Percentiles rank a stretch among this genome's conserved stretches.
Evolutionary conservation across 1,140 invertebrate species (phyloP).

Genomic region (Nymphalis io): DNA sequence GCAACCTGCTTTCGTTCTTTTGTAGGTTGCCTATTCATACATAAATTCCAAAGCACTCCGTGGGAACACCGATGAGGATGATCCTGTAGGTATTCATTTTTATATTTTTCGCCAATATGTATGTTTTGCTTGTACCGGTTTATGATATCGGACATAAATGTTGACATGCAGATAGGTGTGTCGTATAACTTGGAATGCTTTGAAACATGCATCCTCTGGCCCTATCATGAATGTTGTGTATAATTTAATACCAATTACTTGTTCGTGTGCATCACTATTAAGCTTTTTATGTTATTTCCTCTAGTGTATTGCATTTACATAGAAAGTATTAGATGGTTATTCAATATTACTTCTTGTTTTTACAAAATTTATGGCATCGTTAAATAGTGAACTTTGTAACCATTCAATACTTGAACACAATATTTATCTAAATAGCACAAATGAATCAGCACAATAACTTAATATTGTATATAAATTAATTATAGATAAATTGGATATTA

Average conservation of each 20-base stretch:
- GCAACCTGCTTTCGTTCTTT: slow-evolving; percentile 79
- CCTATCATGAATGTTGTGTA: slow-evolving; percentile 10
- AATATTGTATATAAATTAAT: too few relatives aligned
- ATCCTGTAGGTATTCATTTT: slow-evolving; percentile 82
- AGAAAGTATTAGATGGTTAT: neutral
- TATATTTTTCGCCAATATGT: slow-evolving; percentile 35
- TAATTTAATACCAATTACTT: slow-evolving; percentile 10
- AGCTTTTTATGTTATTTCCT: slow-evolving; percentile 17
- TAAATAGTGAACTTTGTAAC: neutral
- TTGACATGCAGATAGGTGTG: neutral
- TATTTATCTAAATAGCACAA: neutral
- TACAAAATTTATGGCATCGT: too few relatives aligned
- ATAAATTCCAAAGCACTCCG: slow-evolving; percentile 72
- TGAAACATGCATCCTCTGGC: slow-evolving; percentile 19
- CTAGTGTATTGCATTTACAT: neutral
- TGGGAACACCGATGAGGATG: slow-evolving; percentile 73
- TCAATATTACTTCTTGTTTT: neutral
- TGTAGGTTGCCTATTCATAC: slow-evolving; percentile 79
- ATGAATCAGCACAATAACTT: too few relatives aligned
- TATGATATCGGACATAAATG: neutral
- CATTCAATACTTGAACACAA: neutral
- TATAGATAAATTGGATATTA: too few relatives aligned
- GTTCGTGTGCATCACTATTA: slow-evolving; percentile 11
- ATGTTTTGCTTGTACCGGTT: slow-evolving; percentile 34
- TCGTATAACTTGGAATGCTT: slow-evolving; percentile 4